These are phyloP conservation scores for Calameuta idolon DNA, from an alignment of 2,888 invertebrate species.

Conservation along the genomic window DNA sequence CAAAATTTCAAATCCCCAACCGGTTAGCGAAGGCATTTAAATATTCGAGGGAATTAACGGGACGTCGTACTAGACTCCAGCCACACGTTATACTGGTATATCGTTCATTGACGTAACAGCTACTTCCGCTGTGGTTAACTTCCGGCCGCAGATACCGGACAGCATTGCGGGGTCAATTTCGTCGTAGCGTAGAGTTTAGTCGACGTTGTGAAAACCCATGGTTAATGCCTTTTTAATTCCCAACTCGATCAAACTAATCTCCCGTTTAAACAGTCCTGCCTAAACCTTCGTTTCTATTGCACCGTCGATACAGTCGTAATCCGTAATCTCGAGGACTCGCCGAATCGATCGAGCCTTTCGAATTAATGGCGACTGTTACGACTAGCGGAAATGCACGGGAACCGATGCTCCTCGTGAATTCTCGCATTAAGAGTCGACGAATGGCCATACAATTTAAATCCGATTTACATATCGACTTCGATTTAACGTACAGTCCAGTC, in stretches of 20 bases:
- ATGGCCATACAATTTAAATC: neutral
- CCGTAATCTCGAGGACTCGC: neutral
- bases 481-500: neutral
- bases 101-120: constrained; percentile 22
- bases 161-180: constrained; percentile 42
- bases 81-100: neutral
- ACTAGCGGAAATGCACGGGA: neutral
- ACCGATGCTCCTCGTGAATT: neutral
- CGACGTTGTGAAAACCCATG: constrained; percentile 7
- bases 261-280: neutral
- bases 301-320: neutral
- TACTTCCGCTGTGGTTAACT: constrained; percentile 18
- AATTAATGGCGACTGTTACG: neutral
- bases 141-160: constrained; percentile 52
- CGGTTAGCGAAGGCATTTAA: neutral
- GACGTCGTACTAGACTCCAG: neutral
- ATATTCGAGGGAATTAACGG: neutral
- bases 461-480: neutral
- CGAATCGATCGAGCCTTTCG: neutral
- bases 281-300: neutral
- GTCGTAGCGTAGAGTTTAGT: neutral
- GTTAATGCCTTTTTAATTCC: constrained; percentile 9
- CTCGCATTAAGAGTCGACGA: too few species aligned
- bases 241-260: neutral
- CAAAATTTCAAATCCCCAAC: too few species aligned